These are phyloP conservation scores for Halocynthia roretzi DNA, from an alignment of 23 tunicate species.

Conservation along the genomic window DNA sequence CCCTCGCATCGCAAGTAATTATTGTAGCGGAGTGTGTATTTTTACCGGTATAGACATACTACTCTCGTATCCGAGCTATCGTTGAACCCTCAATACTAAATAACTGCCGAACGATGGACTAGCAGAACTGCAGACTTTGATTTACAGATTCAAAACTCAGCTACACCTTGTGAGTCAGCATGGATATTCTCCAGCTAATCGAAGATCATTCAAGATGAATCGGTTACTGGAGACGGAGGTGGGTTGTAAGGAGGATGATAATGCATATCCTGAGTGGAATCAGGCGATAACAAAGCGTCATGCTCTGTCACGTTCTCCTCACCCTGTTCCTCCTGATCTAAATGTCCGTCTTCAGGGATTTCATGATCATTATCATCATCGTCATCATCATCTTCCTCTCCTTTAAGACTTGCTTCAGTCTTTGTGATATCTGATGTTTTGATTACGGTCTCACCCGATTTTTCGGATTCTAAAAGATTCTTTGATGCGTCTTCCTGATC, in stretches of 20 bases:
- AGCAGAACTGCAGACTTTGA: too few species aligned
- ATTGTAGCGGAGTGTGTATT: not conserved
- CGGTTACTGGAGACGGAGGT: conserved; percentile 82
- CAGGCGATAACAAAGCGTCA: conserved; percentile 19
- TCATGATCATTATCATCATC: conserved; percentile 1
- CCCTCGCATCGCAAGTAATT: too few species aligned
- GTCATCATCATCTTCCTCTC: conserved; percentile 44
- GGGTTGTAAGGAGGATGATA: conserved; percentile 41
- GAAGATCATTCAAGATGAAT: conserved; percentile 22
- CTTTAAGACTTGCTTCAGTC: not conserved
- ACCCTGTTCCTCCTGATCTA: conserved; percentile 15
- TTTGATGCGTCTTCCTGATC: not conserved
- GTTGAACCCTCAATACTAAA: not conserved
- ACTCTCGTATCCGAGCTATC: not conserved
- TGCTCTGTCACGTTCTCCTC: conserved; percentile 9
- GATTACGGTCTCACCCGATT: not conserved
- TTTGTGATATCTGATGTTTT: too few species aligned
- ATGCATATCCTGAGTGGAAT: not conserved
- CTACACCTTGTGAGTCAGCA: not conserved
- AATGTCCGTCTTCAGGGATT: conserved; percentile 11
- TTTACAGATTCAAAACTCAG: not conserved
- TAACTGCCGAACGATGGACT: too few species aligned
- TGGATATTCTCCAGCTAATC: too few species aligned
- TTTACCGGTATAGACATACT: not conserved
- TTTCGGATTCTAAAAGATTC: not conserved